A percentile compares a stretch with the other conserved stretches of the same genome.
phyloP scores from a whole-genome alignment of 2,888 invertebrate species.

The Caenorhabditis imperialis region DNA sequence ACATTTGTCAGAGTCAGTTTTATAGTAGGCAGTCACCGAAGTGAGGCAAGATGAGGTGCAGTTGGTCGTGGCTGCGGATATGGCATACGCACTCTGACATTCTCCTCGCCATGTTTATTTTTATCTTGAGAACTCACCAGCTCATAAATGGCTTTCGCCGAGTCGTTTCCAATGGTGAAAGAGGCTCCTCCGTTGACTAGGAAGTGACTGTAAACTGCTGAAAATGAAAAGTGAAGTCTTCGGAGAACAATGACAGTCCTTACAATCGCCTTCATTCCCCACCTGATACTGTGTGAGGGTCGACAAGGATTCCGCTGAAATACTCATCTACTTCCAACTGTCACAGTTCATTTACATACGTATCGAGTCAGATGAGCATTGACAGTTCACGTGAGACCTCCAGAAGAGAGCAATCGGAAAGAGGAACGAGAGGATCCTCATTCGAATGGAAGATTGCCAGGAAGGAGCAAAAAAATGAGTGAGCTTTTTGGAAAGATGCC shows the following conservation, averaged over 20 bases:
- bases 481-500: slow-evolving; percentile 29
- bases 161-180: slow-evolving; percentile 28
- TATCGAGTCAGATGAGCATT: slow-evolving; percentile 36
- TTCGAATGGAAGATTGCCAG: background rate
- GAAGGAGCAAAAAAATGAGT: slow-evolving; percentile 9
- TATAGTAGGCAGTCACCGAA: slow-evolving; percentile 32
- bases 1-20: slow-evolving; percentile 33
- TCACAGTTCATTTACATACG: slow-evolving; percentile 20
- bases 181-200: slow-evolving; percentile 32
- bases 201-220: slow-evolving; percentile 40
- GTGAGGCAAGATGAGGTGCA: slow-evolving; percentile 44
- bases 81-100: slow-evolving; percentile 21
- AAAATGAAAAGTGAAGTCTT: background rate
- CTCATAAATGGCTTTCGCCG: slow-evolving; percentile 19
- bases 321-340: background rate
- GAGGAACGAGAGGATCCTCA: slow-evolving; percentile 3
- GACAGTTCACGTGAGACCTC: slow-evolving; percentile 3
- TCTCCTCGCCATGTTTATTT: background rate
- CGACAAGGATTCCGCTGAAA: slow-evolving; percentile 35
- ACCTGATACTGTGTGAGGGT: slow-evolving; percentile 37
- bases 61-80: slow-evolving; percentile 30
- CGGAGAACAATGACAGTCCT: background rate
- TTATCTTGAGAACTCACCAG: slow-evolving; percentile 14
- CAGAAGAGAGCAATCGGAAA: slow-evolving; percentile 1
- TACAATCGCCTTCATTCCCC: slow-evolving; percentile 33